Base-by-base conservation (phyloP, 2,113 vertebrate genomes). In the Paracanthobrama guichenoti region DNA sequence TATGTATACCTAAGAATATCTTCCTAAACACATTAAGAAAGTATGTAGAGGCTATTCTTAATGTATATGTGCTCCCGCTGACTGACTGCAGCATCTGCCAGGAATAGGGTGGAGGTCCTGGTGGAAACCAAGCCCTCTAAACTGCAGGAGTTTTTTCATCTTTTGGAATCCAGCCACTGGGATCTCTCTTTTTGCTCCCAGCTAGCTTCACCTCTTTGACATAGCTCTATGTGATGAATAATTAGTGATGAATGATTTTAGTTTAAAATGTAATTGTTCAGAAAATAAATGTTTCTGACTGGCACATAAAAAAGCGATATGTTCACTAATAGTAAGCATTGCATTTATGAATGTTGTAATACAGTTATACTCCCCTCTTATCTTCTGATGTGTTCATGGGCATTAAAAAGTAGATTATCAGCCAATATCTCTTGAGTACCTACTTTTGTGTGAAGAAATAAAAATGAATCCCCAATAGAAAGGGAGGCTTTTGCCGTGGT, bases 1-100 rank as follows among this genome's bases (percentile, higher is more conserved):
- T 62, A 6, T 76, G 44, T 35, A n/a, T 3, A 9, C 69, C 66
- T 59, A 74, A 50, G 67, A 71, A 72, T 48, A 84, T 75, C 84
- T 88, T 88, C 85, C 55, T 79, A 88, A 84, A 60, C 78, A 28
- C 77, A 78, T 82, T 74, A 76, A 66, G 53, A 48, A 84, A 59
- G 73, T 72, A 35, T 84, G 77, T 39, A 86, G 67, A 86, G 67
- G 66, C 39, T 24, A 46, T 39, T 44, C 59, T 71, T 73, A 84
- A 78, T 84, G 82, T 60, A 72, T 60, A 78, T 79, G 42, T 86
- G 82, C 48, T 87, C 78, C 82, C 42, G 57, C 82, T 53, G 86
- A 59, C 59, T 7, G 31, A 67, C 60, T 84, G 74, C 20, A 55
- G 73, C 13, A 57, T 84, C 76, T 84, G 82, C 71, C 86, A 84